Evolutionary conservation across 2,888 invertebrate species (phyloP).

Genomic region (Vesta saturnalis): DNA sequence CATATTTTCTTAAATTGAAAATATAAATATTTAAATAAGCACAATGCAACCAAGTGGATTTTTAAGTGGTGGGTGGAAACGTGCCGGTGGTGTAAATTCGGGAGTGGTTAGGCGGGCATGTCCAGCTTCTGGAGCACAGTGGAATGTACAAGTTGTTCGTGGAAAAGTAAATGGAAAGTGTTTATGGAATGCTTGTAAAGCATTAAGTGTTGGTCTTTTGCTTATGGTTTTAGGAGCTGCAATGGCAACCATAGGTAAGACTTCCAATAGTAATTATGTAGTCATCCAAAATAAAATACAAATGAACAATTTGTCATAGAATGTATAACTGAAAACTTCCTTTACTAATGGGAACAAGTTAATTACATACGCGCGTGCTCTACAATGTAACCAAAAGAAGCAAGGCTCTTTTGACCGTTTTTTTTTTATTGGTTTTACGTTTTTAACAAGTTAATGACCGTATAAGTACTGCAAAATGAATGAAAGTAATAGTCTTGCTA

Average conservation of each 20-base stretch:
- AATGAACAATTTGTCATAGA: too few relatives aligned
- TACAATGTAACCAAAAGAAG: too few relatives aligned
- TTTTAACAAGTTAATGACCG: too few relatives aligned
- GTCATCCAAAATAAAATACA: too few relatives aligned
- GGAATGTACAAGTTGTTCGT: slow-evolving; percentile 86
- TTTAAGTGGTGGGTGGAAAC: slow-evolving; percentile 62
- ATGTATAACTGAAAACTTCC: too few relatives aligned
- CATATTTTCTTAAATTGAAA: background rate
- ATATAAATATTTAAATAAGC: background rate
- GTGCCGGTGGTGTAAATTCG: slow-evolving; percentile 59
- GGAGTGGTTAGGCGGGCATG: slow-evolving; percentile 72
- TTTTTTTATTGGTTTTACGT: too few relatives aligned
- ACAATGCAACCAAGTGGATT: slow-evolving; percentile 54
- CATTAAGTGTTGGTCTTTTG: slow-evolving; percentile 85
- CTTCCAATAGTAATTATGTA: too few relatives aligned
- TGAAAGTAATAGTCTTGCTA: too few relatives aligned
- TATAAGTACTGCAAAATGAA: too few relatives aligned
- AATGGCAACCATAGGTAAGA: slow-evolving; percentile 91
- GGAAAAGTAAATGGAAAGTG: slow-evolving; percentile 90
- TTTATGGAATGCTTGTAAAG: slow-evolving; percentile 94
- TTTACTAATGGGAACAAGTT: too few relatives aligned
- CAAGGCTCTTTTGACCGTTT: too few relatives aligned
- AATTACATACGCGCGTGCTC: too few relatives aligned
- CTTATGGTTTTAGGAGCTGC: slow-evolving; percentile 89
- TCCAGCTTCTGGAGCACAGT: slow-evolving; percentile 84